Evolutionary conservation across 2,888 invertebrate genomes (phyloP), one percentile per base, ranked within the genome.

Genomic region (Dasysyrphus albostriatus): DNA sequence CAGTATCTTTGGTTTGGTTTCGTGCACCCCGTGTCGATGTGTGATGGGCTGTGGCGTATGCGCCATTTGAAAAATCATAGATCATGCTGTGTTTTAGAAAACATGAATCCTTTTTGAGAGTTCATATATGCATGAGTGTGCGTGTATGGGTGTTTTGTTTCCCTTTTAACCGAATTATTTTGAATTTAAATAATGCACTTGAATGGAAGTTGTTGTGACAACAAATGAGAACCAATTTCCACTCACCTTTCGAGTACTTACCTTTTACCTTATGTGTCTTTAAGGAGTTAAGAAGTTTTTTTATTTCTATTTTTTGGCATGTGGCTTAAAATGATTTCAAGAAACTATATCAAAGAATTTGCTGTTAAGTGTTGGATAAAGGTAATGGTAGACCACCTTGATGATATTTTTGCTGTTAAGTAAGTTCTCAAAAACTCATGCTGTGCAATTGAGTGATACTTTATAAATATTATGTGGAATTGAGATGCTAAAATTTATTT

Each of bases 151-250:
- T 77, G 72, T 72, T 73, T 72, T 78, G 54, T 49, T 72, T 70
- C 47, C 19, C 12, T 65, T 39, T 29, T 32, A 39, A 34, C 34
- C 24, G 49, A 59, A 78, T 39, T 77, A 75, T 75, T 37, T 10
- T 63, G 54, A 74, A 83, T 83, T 87, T 83, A 74, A 85, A 85
- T 82, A 65, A 73, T 59, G 39, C 74, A 87, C 78, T 87, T 83
- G 74, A 83, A 74, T 78, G 70, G 32, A 70, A 72, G 10, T 61
- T 87, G 78, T 83, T 87, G 83, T 87, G 87, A 87, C 87, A n/a
- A 87, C 24, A 70, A 87, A 76, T 81, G 51, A 67, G 72, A 58
- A 56, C 56, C 65, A 32, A 78, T 56, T 77, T 19, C n/a, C 63
- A 77, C 77, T 82, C 77, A 82, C 47, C 32, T 65, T 58, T 82